Evolutionary conservation across 2,797 vertebrate genomes (phyloP).

Genomic region (Halcyon chelicuti): DNA sequence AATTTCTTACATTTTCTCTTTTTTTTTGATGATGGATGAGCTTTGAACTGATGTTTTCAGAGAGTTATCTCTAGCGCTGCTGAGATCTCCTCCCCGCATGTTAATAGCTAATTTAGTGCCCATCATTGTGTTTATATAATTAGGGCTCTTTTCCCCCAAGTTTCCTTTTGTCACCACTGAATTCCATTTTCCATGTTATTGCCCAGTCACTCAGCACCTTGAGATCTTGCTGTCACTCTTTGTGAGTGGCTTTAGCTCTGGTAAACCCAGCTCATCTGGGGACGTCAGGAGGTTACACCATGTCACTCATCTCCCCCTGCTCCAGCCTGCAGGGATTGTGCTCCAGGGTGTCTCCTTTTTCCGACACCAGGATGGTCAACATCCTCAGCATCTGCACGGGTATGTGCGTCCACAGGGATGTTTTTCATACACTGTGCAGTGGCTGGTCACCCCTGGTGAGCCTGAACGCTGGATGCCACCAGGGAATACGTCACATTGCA

Average conservation of each 20-base stretch:
- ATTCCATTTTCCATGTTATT: not conserved
- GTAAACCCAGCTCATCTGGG: not conserved
- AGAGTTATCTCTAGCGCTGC: slow-evolving; percentile 41
- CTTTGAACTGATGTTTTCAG: slow-evolving; percentile 65
- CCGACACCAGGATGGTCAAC: accelerated
- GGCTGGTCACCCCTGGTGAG: not conserved
- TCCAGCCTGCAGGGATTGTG: not conserved
- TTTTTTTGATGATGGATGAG: slow-evolving; percentile 56
- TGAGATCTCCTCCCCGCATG: slow-evolving; percentile 63
- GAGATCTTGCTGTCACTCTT: not conserved
- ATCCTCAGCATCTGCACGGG: not conserved
- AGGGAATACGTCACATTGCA: accelerated
- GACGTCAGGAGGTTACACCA: accelerated
- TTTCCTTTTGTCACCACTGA: slow-evolving; percentile 55
- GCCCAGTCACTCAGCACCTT: not conserved
- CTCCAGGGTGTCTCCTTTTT: not conserved
- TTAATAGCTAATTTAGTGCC: slow-evolving; percentile 72
- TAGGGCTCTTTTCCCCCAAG: slow-evolving; percentile 56
- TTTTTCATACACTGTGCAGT: accelerated
- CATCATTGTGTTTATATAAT: slow-evolving; percentile 65
- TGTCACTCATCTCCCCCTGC: not conserved
- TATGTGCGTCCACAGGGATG: accelerated
- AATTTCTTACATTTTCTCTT: slow-evolving; percentile 6
- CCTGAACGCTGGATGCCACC: not conserved
- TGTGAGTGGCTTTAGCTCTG: not conserved